phyloP scores from a whole-genome alignment of 2,797 vertebrate genomes.

The Crenichthys baileyi region DNA sequence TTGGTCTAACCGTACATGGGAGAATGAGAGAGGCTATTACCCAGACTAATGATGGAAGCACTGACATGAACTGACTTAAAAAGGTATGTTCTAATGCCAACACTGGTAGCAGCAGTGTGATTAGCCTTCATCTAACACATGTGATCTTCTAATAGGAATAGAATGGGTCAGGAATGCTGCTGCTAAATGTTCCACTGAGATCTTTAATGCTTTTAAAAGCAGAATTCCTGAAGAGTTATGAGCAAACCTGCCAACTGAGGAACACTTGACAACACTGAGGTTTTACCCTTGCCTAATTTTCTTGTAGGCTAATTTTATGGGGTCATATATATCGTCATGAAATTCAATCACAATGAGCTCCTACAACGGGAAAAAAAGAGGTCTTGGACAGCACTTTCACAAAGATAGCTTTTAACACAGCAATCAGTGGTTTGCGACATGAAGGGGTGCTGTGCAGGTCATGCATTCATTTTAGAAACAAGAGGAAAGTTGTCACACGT shows the following conservation, averaged over 20 bases:
- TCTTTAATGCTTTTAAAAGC: conserved; percentile 32
- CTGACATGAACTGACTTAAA: conserved; percentile 28
- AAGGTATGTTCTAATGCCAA: conserved; percentile 20
- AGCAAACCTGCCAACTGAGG: conserved; percentile 42
- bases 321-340: conserved; percentile 55
- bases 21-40: conserved; percentile 50
- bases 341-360: conserved; percentile 57
- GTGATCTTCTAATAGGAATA: conserved; percentile 20
- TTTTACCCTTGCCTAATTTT: conserved; percentile 43
- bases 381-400: conserved; percentile 69
- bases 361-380: conserved; percentile 43
- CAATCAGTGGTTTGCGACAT: conserved; percentile 65
- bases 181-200: conserved; percentile 21
- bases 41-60: conserved; percentile 41
- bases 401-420: conserved; percentile 66
- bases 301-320: conserved; percentile 48
- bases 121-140: conserved; percentile 14
- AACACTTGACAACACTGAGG: conserved; percentile 47
- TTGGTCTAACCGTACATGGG: conserved; percentile 69
- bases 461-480: conserved; percentile 71
- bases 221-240: conserved; percentile 37
- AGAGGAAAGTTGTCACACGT: conserved; percentile 63
- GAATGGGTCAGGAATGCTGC: conserved; percentile 22
- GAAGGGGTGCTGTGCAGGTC: conserved; percentile 48
- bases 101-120: conserved; percentile 13